Base-by-base conservation (phyloP, 2,888 invertebrate species). In the Aelia acuminata region DNA sequence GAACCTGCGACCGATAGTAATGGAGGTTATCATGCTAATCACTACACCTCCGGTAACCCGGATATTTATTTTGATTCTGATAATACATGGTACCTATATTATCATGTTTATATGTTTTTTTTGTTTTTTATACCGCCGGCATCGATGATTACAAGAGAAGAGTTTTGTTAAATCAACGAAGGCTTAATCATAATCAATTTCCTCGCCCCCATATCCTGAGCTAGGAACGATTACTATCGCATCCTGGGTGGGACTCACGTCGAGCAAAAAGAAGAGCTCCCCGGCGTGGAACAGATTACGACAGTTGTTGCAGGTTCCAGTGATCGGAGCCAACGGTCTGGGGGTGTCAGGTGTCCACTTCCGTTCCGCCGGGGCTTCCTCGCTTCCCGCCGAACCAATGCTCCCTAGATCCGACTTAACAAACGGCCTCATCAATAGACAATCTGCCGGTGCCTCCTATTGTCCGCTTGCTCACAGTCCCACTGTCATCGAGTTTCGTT, bases 311-410 rank as follows among this genome's bases (percentile, higher is more conserved):
- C 43, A 43, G 43, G 75, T 80, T 80, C 75, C 75, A 80, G 75
- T 80, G 75, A 80, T 39, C 75, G 75, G 75, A 80, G 75, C 75
- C 75, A 80, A 80, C 75, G 75, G 75, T 43, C 75, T n/a, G 43
- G 75, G 3, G 43, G 75, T 43, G 75, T 80, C 75, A 80, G 75
- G 75, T 80, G 75, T 80, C 75, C 75, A 43, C 75, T 80, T 80
- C 75, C 75, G 75, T 11, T 43, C 39, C 43, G 75, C 39, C 39
- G 7, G 39, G 75, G 75, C 75, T 80, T 80, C 75, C 3, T 43
- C 22, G 10, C 75, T 80, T 80, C 75, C 75, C 75, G 75, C 39
- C 39, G 22, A 80, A 43, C 75, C 43, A 43, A 22, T 43, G 39
- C 75, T 10, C 10, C 75, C 43, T 80, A 63, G 63, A 63, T 31